These are phyloP conservation scores for Rhagoletis zephyria DNA, from an alignment of 1,140 invertebrate species.

Conservation along the genomic window DNA sequence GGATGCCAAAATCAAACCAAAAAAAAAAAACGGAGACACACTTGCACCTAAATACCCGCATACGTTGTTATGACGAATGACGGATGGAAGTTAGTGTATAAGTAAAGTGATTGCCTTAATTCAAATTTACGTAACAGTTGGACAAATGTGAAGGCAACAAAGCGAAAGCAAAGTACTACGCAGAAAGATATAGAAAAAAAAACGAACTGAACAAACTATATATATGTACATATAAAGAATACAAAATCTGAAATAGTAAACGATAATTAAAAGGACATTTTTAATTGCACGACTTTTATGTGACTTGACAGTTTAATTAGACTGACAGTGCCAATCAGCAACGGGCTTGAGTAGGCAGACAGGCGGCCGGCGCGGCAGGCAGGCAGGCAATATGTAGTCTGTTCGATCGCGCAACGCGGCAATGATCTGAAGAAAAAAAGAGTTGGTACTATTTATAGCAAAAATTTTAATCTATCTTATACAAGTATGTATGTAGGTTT, in stretches of 20 bases:
- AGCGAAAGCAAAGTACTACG: neutral
- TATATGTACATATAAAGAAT: neutral
- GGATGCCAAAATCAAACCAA: neutral
- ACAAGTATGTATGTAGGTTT: neutral
- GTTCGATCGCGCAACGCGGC: neutral
- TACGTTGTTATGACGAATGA: neutral
- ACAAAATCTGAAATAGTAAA: constrained; percentile 26
- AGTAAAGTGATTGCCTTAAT: constrained; percentile 35
- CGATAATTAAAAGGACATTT: constrained; percentile 50
- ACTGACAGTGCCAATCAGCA: constrained; percentile 35
- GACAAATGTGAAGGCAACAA: constrained; percentile 31
- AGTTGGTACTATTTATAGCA: constrained; percentile 4
- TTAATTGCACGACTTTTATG: constrained; percentile 41
- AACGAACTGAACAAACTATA: neutral
- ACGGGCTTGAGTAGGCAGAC: constrained; percentile 3
- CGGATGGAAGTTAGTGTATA: constrained; percentile 38
- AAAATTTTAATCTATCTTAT: neutral
- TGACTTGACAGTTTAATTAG: constrained; percentile 51
- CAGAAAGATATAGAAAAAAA: neutral
- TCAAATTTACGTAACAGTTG: constrained; percentile 28
- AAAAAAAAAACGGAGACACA: neutral
- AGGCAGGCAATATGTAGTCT: too few relatives aligned
- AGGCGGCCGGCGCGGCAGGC: too few relatives aligned
- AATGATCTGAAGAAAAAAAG: constrained; percentile 27
- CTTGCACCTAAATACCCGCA: neutral